phyloP scores from a whole-genome alignment of 2,113 vertebrate genomes.

The Callaeas wilsoni region DNA sequence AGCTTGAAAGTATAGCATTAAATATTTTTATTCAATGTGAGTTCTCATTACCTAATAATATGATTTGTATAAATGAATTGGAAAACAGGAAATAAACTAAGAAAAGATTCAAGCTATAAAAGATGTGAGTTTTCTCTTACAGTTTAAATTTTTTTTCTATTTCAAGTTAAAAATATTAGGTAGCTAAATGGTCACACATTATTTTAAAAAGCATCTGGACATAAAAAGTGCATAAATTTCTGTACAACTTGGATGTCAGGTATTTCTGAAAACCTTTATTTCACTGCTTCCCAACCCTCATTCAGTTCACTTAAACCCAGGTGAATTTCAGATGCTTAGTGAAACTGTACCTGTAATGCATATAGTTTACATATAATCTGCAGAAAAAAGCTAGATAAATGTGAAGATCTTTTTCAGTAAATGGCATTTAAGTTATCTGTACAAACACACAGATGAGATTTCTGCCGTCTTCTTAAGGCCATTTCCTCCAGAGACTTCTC shows the following conservation, averaged over 20 bases:
- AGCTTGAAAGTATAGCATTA: not conserved
- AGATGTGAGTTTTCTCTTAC: not conserved
- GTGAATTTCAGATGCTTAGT: not conserved
- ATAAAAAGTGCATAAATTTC: not conserved
- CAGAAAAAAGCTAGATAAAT: not conserved
- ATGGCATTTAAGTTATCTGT: not conserved
- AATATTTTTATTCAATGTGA: not conserved
- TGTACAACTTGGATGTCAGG: not conserved
- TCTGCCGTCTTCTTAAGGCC: not conserved
- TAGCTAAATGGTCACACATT: not conserved
- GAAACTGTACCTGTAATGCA: not conserved
- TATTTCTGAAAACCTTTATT: not conserved
- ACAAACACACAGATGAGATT: not conserved
- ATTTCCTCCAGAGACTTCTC: not conserved
- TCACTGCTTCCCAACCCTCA: not conserved
- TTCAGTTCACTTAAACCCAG: not conserved
- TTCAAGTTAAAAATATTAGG: not conserved
- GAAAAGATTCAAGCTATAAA: not conserved
- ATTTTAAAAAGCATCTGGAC: not conserved
- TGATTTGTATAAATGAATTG: not conserved
- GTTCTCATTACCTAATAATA: not conserved
- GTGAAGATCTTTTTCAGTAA: not conserved
- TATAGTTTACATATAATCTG: not conserved
- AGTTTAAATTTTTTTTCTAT: not conserved
- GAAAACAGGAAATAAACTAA: not conserved